Conservation (phyloP, 2,888 invertebrate species). For the Limnephilus auricula region DNA sequence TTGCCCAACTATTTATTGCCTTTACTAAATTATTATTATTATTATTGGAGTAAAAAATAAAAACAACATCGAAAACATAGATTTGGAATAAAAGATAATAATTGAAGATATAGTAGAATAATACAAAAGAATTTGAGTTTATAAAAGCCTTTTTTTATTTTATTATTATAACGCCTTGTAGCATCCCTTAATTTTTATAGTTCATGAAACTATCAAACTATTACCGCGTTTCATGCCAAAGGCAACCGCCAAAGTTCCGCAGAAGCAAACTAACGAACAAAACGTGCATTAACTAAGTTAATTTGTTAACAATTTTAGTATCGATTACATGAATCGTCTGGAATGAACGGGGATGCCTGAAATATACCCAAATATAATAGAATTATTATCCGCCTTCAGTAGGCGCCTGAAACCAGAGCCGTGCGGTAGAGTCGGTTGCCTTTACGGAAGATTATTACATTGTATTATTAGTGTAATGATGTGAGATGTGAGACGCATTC, state of each 20-base stretch:
- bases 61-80: background rate
- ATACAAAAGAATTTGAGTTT: no score
- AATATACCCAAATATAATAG: background rate
- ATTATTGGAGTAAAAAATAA: no score
- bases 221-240: background rate
- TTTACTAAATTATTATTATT: no score
- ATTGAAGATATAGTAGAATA: background rate
- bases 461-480: background rate
- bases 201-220: background rate
- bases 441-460: background rate
- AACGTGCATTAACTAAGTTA: conserved; percentile 42
- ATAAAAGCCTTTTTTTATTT: no score
- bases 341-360: conserved; percentile 13
- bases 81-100: background rate
- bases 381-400: conserved; percentile 35
- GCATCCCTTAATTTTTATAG: background rate
- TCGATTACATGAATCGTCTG: conserved; percentile 42
- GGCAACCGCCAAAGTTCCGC: background rate
- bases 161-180: background rate
- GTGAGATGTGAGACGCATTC: background rate
- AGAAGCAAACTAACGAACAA: conserved; percentile 10
- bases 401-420: conserved; percentile 22
- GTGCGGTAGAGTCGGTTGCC: conserved; percentile 9
- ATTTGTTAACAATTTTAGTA: conserved; percentile 48
- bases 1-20: no score